Base-by-base conservation (phyloP, 2,113 vertebrate species). In the Catagonus wagneri region DNA sequence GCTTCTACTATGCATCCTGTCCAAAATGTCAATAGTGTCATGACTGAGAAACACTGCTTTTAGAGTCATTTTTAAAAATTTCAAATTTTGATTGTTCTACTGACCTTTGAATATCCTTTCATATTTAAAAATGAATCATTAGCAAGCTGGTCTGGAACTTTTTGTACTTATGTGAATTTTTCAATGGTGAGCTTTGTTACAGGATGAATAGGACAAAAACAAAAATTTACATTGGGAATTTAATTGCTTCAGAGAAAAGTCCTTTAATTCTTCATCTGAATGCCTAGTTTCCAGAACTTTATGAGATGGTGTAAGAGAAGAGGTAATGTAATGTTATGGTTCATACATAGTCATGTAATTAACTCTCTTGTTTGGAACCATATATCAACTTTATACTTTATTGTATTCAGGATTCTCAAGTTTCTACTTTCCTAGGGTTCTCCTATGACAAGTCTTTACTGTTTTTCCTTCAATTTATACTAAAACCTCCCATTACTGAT, bases 121-220 rank as follows among this genome's bases (percentile, higher is more conserved):
- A 34, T 65, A 72, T 81, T 94, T 83, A 81, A 94, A 89, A 81
- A 44, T 65, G 44, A 83, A 25, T 39, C 16, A 72, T 72, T 63
- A 93, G 56, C 71, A 83, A 34, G 1, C 17, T 74, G 15, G 25
- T 89, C 72, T 83, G 58, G 7, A 83, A 44, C 34, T 83, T 16
- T 44, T 39, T 0, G 0, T 83, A 74, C 23, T 58, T 63, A 20
- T 54, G 39, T 13, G 36, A n/a, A 61, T 76, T 76, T 91, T 23
- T 80, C 39, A 50, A 2, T 83, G 34, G 69, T 68, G 13, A 54
- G 22, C 6, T 94, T 89, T 60, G 39, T 72, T 74, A 91, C 1
- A 56, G 15, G 32, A 65, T 86, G 39, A 65, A 15, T 44, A 44
- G 7, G 72, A 65, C 15, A 63, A 91, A 66, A 79, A 27, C 7